Evolutionary conservation across 2,113 vertebrate genomes (phyloP), one percentile per base, ranked within the genome.

Genomic region (Oreochromis niloticus): DNA sequence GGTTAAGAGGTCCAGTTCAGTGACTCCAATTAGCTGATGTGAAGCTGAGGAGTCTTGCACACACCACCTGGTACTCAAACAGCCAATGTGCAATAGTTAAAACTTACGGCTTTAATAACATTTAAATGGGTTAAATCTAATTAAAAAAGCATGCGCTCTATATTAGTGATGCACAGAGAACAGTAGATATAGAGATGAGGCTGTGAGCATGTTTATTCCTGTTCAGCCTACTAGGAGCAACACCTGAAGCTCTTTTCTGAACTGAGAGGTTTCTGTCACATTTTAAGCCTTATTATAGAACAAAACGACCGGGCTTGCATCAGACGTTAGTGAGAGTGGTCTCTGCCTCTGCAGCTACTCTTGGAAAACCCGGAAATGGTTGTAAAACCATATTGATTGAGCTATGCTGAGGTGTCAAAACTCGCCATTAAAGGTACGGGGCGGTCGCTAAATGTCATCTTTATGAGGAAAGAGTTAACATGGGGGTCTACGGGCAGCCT

Each of bases 271-370:
- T 63, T 63, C 59, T 63, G 59, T 12, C 59, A 36, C 59, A 63
- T 2, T 36, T 63, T 2, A 63, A 32, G 2, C 2, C 6, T n/a
- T 36, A 36, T 63, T 63, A 63, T 1, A 36, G 59, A 63, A 7
- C 4, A 63, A 36, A 36, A 63, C 0, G 17, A 2, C 16, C 48
- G 30, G 32, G 9, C 6, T n/a, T 63, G 59, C 2, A 36, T 63
- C 17, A 7, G 17, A 36, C 32, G 0, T 63, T 36, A 63, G 0
- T 36, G 32, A 63, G 32, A 63, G 32, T 63, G 17, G 59, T 63
- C 17, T 36, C 32, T 7, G 32, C 59, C 9, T 12, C 32, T 63
- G 34, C 32, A 66, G 61, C 10, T 66, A 36, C 0, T 36, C 6
- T n/a, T 66, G 32, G 10, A 66, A 66, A 66, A 34, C 55, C 0